These are phyloP conservation scores for Lacerta bilineata DNA, from an alignment of 2,797 vertebrate species.

Conservation along the genomic window DNA sequence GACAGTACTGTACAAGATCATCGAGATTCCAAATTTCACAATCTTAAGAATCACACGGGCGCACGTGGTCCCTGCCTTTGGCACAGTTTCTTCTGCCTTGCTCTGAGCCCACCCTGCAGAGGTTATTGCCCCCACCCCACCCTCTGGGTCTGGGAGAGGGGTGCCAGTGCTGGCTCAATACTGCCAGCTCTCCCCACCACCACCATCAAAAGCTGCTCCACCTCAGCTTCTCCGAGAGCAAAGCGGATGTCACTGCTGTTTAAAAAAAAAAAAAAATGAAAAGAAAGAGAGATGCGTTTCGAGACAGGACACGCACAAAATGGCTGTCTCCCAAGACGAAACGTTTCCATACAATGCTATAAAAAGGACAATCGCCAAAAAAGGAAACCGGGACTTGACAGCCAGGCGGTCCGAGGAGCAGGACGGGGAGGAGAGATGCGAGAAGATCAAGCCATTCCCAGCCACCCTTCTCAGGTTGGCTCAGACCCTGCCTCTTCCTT, in stretches of 20 bases:
- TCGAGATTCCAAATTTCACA: not conserved
- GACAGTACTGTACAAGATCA: not conserved
- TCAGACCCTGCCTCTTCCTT: not conserved
- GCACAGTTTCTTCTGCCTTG: not conserved
- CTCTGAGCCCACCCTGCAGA: not conserved
- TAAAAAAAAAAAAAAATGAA: slow-evolving; percentile 10
- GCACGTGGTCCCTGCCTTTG: too few species aligned
- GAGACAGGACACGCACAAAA: slow-evolving; percentile 62
- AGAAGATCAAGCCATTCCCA: not conserved
- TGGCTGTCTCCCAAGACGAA: slow-evolving; percentile 62
- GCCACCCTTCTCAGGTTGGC: not conserved
- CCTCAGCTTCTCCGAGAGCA: not conserved
- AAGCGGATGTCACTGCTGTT: slow-evolving; percentile 23
- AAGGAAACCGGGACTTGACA: slow-evolving; percentile 63
- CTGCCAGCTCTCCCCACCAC: not conserved
- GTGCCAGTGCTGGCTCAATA: not conserved
- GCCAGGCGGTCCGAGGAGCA: slow-evolving; percentile 25
- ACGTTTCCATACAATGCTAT: slow-evolving; percentile 59
- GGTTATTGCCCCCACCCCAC: not conserved
- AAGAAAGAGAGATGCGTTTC: slow-evolving; percentile 31
- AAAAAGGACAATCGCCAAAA: slow-evolving; percentile 65
- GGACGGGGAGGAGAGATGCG: not conserved
- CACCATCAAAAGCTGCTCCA: slow-evolving; percentile 24
- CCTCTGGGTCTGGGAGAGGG: not conserved
- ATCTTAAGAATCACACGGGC: too few species aligned